These are phyloP conservation scores for Halichondria panicea DNA, from an alignment of 37 sponge, comb jelly and placozoan genomes.

Conservation along the genomic window DNA sequence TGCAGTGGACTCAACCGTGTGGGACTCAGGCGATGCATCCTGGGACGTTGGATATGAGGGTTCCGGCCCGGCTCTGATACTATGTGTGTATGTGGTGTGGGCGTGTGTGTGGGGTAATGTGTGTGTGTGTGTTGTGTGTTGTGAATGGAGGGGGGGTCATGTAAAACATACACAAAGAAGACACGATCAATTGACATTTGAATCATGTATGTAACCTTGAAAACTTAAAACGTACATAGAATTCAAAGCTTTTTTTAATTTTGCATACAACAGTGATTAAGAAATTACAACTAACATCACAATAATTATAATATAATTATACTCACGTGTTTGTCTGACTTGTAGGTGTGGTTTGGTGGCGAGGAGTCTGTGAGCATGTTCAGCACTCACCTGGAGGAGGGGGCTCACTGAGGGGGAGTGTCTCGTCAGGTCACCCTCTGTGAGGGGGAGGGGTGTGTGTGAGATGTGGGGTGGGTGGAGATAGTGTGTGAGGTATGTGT, in stretches of 20 bases:
- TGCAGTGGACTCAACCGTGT: conserved; percentile 49
- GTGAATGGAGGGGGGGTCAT: neutral
- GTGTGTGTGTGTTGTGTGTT: neutral
- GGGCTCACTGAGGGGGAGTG: neutral
- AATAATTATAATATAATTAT: too few relatives aligned
- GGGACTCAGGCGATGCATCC: conserved; percentile 16
- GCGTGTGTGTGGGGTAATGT: neutral
- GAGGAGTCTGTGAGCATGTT: conserved; percentile 20
- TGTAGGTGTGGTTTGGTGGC: conserved; percentile 30
- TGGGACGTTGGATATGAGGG: conserved; percentile 28
- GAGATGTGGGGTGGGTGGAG: conserved; percentile 9
- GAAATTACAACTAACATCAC: too few relatives aligned
- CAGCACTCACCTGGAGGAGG: neutral
- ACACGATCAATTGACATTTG: too few relatives aligned
- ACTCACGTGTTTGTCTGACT: conserved; percentile 57
- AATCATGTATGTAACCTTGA: too few relatives aligned
- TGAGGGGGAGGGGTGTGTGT: neutral
- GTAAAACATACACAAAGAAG: too few relatives aligned
- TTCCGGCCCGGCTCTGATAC: conserved; percentile 59
- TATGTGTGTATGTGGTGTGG: neutral
- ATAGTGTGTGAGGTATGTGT: neutral
- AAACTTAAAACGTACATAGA: too few relatives aligned
- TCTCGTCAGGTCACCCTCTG: neutral
- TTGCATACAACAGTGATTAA: too few relatives aligned
- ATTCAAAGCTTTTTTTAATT: too few relatives aligned